A percentile compares a stretch with the other conserved stretches of the same genome.
Conservation (phyloP, 2,888 invertebrate genomes). For the Steinernema hermaphroditum region DNA sequence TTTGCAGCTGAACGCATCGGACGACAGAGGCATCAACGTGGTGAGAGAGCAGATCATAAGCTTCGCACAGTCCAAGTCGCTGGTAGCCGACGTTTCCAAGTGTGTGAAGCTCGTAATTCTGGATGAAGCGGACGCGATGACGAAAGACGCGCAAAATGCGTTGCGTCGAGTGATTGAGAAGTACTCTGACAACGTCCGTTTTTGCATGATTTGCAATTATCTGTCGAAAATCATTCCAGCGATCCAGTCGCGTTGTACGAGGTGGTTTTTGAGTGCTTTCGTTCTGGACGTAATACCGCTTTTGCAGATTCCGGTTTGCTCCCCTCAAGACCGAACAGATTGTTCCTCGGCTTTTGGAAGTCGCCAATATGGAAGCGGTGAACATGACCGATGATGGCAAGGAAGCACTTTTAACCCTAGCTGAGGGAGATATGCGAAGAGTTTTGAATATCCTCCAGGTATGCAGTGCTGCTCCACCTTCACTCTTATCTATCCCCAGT, state of each 20-base stretch:
- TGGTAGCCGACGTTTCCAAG: slow-evolving; percentile 69
- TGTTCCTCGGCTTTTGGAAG: slow-evolving; percentile 81
- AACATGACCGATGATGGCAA: slow-evolving; percentile 81
- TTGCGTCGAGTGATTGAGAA: slow-evolving; percentile 93
- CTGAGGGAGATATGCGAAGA: slow-evolving; percentile 96
- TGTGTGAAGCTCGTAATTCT: slow-evolving; percentile 85
- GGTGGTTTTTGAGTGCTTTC: slow-evolving; percentile 38
- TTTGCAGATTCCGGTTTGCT: slow-evolving; percentile 61
- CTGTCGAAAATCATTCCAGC: slow-evolving; percentile 97
- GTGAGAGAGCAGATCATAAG: slow-evolving; percentile 89
- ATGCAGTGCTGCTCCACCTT: not conserved
- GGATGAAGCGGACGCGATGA: slow-evolving; percentile 99
- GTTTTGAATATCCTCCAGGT: slow-evolving; percentile 89
- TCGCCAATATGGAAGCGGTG: slow-evolving; percentile 69
- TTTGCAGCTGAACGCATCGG: slow-evolving; percentile 90
- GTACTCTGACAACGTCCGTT: slow-evolving; percentile 95
- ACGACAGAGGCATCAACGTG: slow-evolving; percentile 93
- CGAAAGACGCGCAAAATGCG: slow-evolving; percentile 98
- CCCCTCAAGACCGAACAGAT: slow-evolving; percentile 77
- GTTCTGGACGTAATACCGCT: not conserved
- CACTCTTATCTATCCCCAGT: too few relatives aligned
- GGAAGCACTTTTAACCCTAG: slow-evolving; percentile 82
- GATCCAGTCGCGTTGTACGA: slow-evolving; percentile 88
- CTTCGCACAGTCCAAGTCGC: slow-evolving; percentile 91
- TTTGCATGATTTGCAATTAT: slow-evolving; percentile 98